phyloP scores from a whole-genome alignment of 2,113 vertebrate species.

The Terrapene triunguis region DNA sequence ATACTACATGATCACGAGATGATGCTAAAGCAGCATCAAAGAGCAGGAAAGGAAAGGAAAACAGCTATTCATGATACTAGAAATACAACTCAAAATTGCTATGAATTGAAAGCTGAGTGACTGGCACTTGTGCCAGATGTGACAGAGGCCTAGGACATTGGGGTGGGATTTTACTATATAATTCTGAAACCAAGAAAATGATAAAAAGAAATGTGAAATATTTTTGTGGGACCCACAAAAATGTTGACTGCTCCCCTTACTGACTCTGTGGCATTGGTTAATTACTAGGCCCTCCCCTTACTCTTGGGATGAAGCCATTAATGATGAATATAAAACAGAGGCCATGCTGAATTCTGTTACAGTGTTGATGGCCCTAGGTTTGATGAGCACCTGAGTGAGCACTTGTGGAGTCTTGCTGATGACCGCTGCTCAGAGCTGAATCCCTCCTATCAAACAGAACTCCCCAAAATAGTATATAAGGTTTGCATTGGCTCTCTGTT shows the following conservation, averaged over 20 bases:
- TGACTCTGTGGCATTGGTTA: slow-evolving; percentile 2
- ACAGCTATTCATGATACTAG: neutral
- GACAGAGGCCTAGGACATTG: neutral
- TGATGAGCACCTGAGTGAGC: neutral
- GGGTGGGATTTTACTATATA: neutral
- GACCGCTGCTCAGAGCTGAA: neutral
- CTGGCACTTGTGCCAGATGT: neutral
- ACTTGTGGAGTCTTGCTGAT: neutral
- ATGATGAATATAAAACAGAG: neutral
- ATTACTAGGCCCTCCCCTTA: neutral
- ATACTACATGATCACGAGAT: neutral
- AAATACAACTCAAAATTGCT: neutral
- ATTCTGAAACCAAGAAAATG: neutral
- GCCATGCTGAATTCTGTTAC: neutral
- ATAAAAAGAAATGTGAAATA: neutral
- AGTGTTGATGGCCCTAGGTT: neutral
- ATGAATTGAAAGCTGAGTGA: neutral
- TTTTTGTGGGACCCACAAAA: neutral
- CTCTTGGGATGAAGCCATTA: neutral
- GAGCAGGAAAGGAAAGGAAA: neutral
- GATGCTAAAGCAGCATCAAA: neutral
- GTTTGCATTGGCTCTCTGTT: neutral
- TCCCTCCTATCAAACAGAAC: neutral
- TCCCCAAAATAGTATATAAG: neutral
- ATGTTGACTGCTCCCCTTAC: neutral